Evolutionary conservation across 2,113 vertebrate species (phyloP).

Genomic region (Macquaria australasica): DNA sequence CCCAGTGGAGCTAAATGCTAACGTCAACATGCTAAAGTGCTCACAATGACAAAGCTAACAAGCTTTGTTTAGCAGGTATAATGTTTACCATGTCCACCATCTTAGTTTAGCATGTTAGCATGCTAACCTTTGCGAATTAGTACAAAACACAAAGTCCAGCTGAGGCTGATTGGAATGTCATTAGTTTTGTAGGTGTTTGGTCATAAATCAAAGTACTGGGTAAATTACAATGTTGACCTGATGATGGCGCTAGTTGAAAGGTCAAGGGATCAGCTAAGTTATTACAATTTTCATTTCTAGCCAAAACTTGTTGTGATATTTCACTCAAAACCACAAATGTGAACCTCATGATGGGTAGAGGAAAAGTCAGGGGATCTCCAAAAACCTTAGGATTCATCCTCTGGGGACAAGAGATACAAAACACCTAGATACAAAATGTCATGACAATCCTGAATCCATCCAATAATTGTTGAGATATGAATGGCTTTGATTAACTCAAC

Average conservation of each 20-base stretch:
- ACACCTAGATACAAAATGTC: no score
- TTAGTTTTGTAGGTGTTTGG: background rate
- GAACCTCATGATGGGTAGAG: no score
- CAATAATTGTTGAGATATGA: background rate
- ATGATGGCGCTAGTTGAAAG: background rate
- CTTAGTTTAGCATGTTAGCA: background rate
- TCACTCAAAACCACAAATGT: no score
- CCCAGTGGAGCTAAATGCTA: background rate
- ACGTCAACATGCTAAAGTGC: background rate
- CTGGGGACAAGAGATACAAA: no score
- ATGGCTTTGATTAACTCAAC: background rate
- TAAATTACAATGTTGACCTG: background rate
- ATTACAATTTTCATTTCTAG: no score
- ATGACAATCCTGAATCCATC: no score
- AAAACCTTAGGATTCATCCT: no score
- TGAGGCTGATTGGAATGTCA: no score
- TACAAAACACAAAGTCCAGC: background rate
- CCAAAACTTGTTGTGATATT: background rate
- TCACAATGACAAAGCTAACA: background rate
- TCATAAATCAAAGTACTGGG: background rate
- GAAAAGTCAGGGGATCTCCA: no score
- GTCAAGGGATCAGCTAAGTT: background rate
- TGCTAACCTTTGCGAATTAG: background rate
- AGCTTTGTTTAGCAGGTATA: background rate
- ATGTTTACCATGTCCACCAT: background rate